These are phyloP conservation scores for Takifugu rubripes DNA, from an alignment of 2,797 vertebrate genomes.

Conservation along the genomic window DNA sequence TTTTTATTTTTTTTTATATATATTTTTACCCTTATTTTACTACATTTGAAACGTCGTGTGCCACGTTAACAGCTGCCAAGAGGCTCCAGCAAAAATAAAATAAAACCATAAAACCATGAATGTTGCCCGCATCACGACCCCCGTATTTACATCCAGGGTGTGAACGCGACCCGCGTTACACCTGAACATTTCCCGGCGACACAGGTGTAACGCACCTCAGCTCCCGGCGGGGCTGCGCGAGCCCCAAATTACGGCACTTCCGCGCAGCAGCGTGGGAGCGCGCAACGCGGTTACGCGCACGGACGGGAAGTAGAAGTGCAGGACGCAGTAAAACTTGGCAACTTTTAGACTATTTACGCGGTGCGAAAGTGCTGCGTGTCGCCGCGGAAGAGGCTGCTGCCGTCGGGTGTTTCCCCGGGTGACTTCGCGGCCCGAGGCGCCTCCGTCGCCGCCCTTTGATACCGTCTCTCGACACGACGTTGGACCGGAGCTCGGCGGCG, in stretches of 20 bases:
- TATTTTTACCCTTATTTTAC: no score
- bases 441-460: constrained; percentile 27
- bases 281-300: constrained; percentile 54
- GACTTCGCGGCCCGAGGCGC: constrained; percentile 17
- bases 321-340: constrained; percentile 59
- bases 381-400: constrained; percentile 13
- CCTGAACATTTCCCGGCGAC: no score
- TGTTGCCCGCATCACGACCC: no score
- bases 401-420: background rate
- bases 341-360: constrained; percentile 40
- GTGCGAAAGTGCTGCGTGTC: constrained; percentile 15
- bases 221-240: no score
- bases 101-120: no score
- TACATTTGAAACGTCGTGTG: no score
- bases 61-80: no score
- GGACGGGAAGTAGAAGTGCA: constrained; percentile 57
- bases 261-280: constrained; percentile 41
- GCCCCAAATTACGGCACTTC: constrained; percentile 48
- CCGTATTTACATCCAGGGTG: no score
- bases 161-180: no score
- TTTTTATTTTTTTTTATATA: no score
- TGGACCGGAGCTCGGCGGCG: constrained; percentile 32
- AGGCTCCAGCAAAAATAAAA: no score
- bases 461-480: constrained; percentile 35
- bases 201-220: no score